Evolutionary conservation across 2,113 vertebrate species (phyloP).

Genomic region (Lonchura striata): DNA sequence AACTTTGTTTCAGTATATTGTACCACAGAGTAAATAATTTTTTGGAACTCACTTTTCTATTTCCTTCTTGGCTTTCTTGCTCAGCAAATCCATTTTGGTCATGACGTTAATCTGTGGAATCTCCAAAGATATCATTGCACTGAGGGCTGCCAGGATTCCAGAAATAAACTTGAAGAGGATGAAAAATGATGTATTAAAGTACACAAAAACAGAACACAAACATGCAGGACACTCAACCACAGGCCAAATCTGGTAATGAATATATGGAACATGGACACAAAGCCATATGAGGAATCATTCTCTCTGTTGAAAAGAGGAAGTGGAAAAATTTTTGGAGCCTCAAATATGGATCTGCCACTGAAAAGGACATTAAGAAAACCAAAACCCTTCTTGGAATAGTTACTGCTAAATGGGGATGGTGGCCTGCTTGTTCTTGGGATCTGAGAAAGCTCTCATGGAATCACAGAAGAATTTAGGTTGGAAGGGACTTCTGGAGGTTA

Average conservation of each 20-base stretch:
- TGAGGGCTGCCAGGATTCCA: slow-evolving; percentile 93
- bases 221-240: neutral
- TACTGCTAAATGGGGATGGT: neutral
- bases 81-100: slow-evolving; percentile 98
- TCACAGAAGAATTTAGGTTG: neutral
- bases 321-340: neutral
- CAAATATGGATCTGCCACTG: neutral
- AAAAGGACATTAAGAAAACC: neutral
- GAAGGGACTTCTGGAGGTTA: neutral
- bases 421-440: neutral
- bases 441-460: neutral
- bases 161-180: slow-evolving; percentile 87
- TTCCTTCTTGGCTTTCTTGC: slow-evolving; percentile 92
- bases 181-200: neutral
- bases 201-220: neutral
- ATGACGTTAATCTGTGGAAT: slow-evolving; percentile 96
- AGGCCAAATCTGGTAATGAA: neutral
- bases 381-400: neutral
- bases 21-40: neutral
- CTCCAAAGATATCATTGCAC: slow-evolving; percentile 93
- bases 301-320: neutral
- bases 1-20: neutral
- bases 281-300: neutral
- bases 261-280: neutral
- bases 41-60: slow-evolving; percentile 89